phyloP scores from a whole-genome alignment of 1,140 invertebrate genomes.

The Aricia agestis region DNA sequence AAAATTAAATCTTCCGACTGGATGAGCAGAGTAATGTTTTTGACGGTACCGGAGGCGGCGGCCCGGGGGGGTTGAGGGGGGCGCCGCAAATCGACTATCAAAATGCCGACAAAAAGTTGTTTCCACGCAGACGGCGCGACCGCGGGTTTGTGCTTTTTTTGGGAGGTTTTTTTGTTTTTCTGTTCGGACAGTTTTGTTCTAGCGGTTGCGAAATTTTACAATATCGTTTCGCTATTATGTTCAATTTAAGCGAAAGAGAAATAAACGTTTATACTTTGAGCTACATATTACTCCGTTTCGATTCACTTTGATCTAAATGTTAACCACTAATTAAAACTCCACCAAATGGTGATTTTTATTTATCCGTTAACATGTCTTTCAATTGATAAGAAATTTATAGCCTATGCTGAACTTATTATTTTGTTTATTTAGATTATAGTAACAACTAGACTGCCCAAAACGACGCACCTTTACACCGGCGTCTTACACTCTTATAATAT shows the following conservation, averaged over 20 bases:
- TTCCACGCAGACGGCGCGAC: constrained; percentile 53
- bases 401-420: no score
- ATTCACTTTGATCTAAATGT: no score
- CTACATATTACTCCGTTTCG: no score
- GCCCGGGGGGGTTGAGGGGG: constrained; percentile 33
- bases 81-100: constrained; percentile 71
- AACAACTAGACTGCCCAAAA: no score
- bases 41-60: constrained; percentile 62
- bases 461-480: no score
- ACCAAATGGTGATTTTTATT: no score
- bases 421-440: no score
- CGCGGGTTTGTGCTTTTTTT: constrained; percentile 49
- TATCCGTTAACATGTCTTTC: no score
- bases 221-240: not conserved
- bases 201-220: constrained; percentile 29
- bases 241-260: not conserved
- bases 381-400: no score
- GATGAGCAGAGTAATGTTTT: constrained; percentile 74
- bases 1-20: constrained; percentile 75
- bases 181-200: constrained; percentile 25
- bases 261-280: no score
- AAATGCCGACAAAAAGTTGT: constrained; percentile 67
- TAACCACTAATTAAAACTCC: no score
- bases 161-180: constrained; percentile 42
- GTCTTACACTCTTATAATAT: no score